Base-by-base conservation (phyloP, 2,888 invertebrate species). In the Oligia strigilis region DNA sequence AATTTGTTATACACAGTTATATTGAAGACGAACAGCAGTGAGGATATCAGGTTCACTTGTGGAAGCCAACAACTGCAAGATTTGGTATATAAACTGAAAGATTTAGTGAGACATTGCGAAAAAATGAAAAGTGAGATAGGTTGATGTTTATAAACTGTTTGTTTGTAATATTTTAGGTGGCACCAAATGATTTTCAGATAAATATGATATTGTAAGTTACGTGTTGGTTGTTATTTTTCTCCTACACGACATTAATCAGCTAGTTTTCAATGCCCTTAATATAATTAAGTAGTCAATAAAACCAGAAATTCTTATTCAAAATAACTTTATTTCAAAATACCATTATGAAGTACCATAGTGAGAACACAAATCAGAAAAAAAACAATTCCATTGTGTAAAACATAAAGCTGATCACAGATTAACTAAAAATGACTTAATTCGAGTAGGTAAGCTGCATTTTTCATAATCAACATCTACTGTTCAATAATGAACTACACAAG, bases 61-160 rank as follows among this genome's bases (percentile, higher is more conserved):
- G 97, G 97, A 66, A 97, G 97, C 62, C 98, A 97, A 85, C 97
- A 98, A 90, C 91, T 98, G 71, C 98, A 98, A 90, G 98, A 98
- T 93, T 95, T 98, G 78, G 97, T 98, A 80, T 97, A 97, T 89
- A 98, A 98, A 93, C 93, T 98, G 43, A 98, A 98, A 92, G 98
- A 98, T 91, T 96, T 97, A 72, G 96, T 97, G 73, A 94, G 97
- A 87, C 98, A 98, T 91, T 97, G 98, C 90, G 97, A 98, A 87
- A 97, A 96, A 90, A 92, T 97, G 60, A 96, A 95, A 92, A 94
- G 81, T 83, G 94, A 96, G 85, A 90, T 95, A 52, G 89, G 91
- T 29, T 95, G 90, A 93, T 77, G 74, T 55, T 49, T 60, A 19
- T n/a, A 77, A 9, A 9, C 60, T 58, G 19, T 69, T 82, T 82